These are phyloP conservation scores for Myoxocephalus aenaeus DNA, from an alignment of 2,797 vertebrate species.

Conservation along the genomic window DNA sequence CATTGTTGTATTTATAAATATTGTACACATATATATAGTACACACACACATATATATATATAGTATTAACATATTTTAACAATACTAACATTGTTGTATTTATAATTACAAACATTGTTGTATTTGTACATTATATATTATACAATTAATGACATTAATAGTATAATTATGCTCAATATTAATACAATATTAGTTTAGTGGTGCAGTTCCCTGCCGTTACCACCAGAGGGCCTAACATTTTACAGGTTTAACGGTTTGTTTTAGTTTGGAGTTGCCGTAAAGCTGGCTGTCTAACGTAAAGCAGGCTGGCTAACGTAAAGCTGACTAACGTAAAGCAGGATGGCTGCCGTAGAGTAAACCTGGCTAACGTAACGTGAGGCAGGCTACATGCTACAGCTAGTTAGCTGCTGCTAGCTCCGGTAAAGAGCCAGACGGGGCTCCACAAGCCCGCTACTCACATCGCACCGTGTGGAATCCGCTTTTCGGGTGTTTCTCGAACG, in stretches of 20 bases:
- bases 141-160: no score
- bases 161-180: not conserved
- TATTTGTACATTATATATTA: no score
- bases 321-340: no score
- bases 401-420: constrained; percentile 53
- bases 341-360: no score
- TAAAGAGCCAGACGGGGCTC: constrained; percentile 14
- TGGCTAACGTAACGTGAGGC: not conserved
- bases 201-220: not conserved
- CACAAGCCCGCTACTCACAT: constrained; percentile 88
- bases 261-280: not conserved
- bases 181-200: not conserved
- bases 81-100: no score
- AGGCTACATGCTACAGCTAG: constrained; percentile 35
- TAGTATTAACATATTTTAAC: no score
- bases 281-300: no score
- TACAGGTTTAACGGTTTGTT: constrained; percentile 27
- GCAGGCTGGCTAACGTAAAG: no score
- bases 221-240: constrained; percentile 57
- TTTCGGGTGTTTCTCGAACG: constrained; percentile 93
- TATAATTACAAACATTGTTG: no score
- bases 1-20: not conserved
- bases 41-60: no score
- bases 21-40: not conserved
- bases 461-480: constrained; percentile 96